Evolutionary conservation across 2,797 vertebrate species (phyloP).

Genomic region (Aulostomus chinensis): DNA sequence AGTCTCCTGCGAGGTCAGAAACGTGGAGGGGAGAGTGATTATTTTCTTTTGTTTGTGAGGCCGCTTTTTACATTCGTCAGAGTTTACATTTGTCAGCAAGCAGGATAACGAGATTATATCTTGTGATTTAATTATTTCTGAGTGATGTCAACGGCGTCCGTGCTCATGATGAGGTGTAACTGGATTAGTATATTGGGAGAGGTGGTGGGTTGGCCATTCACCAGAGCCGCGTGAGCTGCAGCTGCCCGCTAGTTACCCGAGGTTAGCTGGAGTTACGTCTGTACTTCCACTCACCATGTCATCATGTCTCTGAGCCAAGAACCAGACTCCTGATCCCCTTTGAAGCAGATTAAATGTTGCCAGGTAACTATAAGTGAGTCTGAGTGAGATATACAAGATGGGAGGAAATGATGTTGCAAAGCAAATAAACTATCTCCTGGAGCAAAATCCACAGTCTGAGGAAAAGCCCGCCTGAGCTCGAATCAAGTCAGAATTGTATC

Average conservation of each 20-base stretch:
- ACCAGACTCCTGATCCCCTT: no score
- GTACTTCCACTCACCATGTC: slow-evolving; percentile 1
- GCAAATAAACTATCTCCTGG: no score
- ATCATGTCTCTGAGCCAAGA: slow-evolving; percentile 30
- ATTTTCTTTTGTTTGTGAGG: slow-evolving; percentile 48
- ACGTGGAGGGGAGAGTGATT: slow-evolving; percentile 35
- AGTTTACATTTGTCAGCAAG: slow-evolving; percentile 57
- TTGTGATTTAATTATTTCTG: slow-evolving; percentile 48
- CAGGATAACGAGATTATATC: slow-evolving; percentile 45
- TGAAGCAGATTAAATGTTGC: no score
- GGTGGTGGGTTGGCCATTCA: slow-evolving; percentile 39
- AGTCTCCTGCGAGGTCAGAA: slow-evolving; percentile 36
- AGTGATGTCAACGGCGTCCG: slow-evolving; percentile 36
- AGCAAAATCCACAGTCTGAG: no score
- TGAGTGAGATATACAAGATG: no score
- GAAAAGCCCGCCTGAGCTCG: no score
- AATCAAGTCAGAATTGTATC: no score
- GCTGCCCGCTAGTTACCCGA: slow-evolving; percentile 37
- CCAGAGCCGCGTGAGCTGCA: slow-evolving; percentile 20
- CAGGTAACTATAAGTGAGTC: no score
- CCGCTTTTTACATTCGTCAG: slow-evolving; percentile 5
- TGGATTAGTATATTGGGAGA: slow-evolving; percentile 33
- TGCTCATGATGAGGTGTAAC: slow-evolving; percentile 35
- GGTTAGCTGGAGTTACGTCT: slow-evolving; percentile 44
- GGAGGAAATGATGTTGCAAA: no score